Evolutionary conservation across 2,888 invertebrate genomes (phyloP), one percentile per base, ranked within the genome.

Genomic region (Lasioglossum villosulum): DNA sequence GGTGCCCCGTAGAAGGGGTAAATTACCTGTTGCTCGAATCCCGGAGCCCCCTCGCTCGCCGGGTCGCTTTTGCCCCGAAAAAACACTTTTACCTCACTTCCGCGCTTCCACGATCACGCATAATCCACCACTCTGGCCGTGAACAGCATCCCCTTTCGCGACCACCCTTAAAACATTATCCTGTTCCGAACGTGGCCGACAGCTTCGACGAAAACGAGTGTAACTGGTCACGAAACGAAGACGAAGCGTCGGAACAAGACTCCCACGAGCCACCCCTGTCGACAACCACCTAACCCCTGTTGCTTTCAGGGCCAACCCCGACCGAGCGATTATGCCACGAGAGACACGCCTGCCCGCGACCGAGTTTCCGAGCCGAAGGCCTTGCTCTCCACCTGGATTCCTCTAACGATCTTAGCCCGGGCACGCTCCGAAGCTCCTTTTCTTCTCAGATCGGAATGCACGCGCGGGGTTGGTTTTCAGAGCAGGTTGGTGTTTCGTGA

Each of bases 21-120:
- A 92, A 91, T 93, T 94, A 95, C 95, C 95, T 94, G 95, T 95
- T 95, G 95, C 95, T 94, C 94, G 91, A 91, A 90, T 90, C 93
- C 93, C 93, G 94, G 93, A 93, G 94, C 93, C 93, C 91, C 92
- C 92, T 94, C 94, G 94, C 93, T 93, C 92, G 94, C 92, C 94
- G 95, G 94, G 93, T 93, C 93, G 88, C 88, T 92, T 93, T 90
- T 94, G 90, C 94, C 92, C 88, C 94, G 94, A 93, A 94, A 94
- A 93, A 94, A 95, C 95, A 95, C 94, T 93, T 95, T 94, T 93
- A 92, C 92, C 92, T 91, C 89, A 88, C 92, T 94, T 92, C 87
- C 75, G 27, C 75, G 39, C 73, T 80, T 71, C 90, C 30, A 82
- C 84, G 83, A 86, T 90, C 87, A 90, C 89, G 86, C 90, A 91